Conservation (phyloP, 1,140 invertebrate genomes). For the Nebria ingens region DNA sequence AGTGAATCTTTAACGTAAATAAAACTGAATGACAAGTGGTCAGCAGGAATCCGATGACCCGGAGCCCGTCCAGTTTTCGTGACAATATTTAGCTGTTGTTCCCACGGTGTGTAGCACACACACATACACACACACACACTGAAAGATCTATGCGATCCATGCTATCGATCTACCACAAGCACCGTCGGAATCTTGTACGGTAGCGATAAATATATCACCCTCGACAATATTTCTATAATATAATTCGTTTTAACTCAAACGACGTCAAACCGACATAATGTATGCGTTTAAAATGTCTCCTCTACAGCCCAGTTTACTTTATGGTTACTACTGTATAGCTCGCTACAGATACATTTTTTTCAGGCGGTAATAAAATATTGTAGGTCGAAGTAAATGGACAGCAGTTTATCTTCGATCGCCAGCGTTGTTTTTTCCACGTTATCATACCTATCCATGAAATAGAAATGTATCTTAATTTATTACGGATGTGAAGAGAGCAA, state of each 20-base stretch:
- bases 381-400: neutral
- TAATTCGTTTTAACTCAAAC: neutral
- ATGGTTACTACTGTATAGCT: no score
- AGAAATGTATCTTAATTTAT: no score
- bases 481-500: no score
- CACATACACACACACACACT: no score
- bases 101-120: no score
- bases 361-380: neutral
- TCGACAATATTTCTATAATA: neutral
- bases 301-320: no score
- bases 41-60: neutral
- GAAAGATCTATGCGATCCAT: neutral
- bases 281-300: no score
- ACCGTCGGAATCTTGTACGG: neutral
- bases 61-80: neutral
- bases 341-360: neutral
- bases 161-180: neutral
- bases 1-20: no score
- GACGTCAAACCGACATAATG: neutral
- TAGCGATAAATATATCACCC: neutral
- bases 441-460: no score
- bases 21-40: neutral
- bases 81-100: neutral
- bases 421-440: no score
- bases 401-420: neutral